phyloP scores from a whole-genome alignment of 2,797 vertebrate species.

The Aldrovandia affinis region DNA sequence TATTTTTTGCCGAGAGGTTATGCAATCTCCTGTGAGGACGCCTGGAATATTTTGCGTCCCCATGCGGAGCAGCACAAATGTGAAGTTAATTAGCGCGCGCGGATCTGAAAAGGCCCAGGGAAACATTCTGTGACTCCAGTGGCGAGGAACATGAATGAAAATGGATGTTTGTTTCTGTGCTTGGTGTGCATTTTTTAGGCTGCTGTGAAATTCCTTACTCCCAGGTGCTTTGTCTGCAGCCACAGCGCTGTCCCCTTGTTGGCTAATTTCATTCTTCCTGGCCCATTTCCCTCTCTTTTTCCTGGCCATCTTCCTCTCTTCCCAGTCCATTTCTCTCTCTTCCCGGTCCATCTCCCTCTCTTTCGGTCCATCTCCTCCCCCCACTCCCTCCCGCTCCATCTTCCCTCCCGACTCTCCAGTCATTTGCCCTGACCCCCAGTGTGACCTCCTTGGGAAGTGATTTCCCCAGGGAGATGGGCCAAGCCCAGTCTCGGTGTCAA shows the following conservation, averaged over 20 bases:
- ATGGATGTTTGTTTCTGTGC: slow-evolving; percentile 3
- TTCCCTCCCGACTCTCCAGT: not conserved
- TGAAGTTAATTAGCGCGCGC: not conserved
- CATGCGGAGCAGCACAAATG: not conserved
- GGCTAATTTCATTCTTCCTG: too few species aligned
- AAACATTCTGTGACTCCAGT: not conserved
- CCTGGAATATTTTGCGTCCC: not conserved
- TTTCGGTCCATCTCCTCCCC: not conserved
- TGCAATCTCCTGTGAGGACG: not conserved
- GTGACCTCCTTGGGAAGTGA: not conserved
- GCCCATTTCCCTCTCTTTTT: not conserved
- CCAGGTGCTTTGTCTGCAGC: not conserved
- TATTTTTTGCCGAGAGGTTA: not conserved
- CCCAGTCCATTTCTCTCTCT: too few species aligned
- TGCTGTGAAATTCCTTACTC: not conserved
- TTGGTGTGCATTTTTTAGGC: not conserved
- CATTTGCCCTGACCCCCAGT: not conserved
- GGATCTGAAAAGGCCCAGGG: not conserved
- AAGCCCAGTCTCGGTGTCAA: not conserved
- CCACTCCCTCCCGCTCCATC: too few species aligned
- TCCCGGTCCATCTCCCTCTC: not conserved
- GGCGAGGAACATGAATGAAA: not conserved
- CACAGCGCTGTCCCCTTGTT: not conserved
- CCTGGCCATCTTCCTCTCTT: too few species aligned
- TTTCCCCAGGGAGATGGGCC: not conserved